phyloP scores from a whole-genome alignment of 64 coral and sea anemone genomes.

The Montipora foliosa region DNA sequence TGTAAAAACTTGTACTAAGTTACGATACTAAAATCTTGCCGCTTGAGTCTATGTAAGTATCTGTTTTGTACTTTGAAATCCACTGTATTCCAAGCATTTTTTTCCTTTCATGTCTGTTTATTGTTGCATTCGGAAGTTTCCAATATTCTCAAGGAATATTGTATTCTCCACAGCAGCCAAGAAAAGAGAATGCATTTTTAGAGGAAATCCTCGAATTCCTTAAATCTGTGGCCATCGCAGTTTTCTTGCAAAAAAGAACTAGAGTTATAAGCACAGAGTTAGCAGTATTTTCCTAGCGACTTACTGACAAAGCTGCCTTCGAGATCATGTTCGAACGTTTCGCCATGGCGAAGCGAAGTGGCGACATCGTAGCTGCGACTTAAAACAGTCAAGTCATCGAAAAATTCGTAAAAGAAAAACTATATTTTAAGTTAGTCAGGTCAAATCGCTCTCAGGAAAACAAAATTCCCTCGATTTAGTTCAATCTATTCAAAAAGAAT shows the following conservation, averaged over 20 bases:
- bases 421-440: too few species aligned
- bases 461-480: too few species aligned
- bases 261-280: background rate
- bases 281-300: background rate
- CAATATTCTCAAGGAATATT: constrained; percentile 38
- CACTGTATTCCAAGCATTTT: background rate
- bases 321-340: background rate
- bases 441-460: too few species aligned
- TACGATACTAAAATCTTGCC: background rate
- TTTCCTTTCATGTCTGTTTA: constrained; percentile 13
- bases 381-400: background rate
- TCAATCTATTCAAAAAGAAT: background rate
- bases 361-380: background rate
- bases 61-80: background rate
- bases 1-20: background rate
- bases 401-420: too few species aligned
- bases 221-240: background rate
- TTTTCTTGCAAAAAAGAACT: background rate
- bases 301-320: background rate
- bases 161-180: constrained; percentile 15
- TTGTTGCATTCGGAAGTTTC: constrained; percentile 6
- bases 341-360: background rate
- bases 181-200: background rate
- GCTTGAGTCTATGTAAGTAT: background rate
- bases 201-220: background rate